These are phyloP conservation scores for Sycophila texana DNA, from an alignment of 2,888 invertebrate genomes.

Conservation along the genomic window DNA sequence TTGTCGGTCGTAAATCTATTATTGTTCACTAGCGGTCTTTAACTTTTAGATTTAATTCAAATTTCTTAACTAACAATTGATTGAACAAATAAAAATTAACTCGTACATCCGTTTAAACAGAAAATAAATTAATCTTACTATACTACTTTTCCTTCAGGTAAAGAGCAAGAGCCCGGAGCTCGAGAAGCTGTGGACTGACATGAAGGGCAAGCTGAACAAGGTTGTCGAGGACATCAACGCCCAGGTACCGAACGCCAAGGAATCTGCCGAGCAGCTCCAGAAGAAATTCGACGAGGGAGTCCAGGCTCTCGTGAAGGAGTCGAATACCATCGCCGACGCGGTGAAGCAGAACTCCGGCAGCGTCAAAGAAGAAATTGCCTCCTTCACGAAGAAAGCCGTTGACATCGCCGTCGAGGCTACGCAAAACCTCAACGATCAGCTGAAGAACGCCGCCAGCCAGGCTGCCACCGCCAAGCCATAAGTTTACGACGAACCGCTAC, in stretches of 20 bases:
- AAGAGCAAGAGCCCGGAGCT: constrained; percentile 71
- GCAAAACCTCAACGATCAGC: constrained; percentile 67
- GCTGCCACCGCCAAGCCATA: constrained; percentile 50
- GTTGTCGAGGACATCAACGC: constrained; percentile 67
- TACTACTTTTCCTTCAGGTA: constrained; percentile 60
- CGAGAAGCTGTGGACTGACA: constrained; percentile 65
- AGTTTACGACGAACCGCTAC: neutral
- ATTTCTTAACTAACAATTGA: too few relatives aligned
- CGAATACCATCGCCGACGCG: constrained; percentile 67
- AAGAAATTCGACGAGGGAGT: constrained; percentile 69
- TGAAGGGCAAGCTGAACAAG: constrained; percentile 66
- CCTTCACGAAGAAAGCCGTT: constrained; percentile 69
- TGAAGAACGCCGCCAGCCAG: constrained; percentile 63
- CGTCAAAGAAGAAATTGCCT: constrained; percentile 68
- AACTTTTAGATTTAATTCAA: too few relatives aligned
- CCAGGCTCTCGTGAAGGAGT: constrained; percentile 66
- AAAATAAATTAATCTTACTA: too few relatives aligned
- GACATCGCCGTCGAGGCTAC: constrained; percentile 69
- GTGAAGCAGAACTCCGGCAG: constrained; percentile 66
- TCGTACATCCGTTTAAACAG: too few relatives aligned
- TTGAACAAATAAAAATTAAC: too few relatives aligned
- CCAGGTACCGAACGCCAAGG: constrained; percentile 68
- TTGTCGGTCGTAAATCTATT: too few relatives aligned
- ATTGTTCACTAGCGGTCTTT: too few relatives aligned
- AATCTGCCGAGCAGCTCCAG: constrained; percentile 67